Conservation (phyloP, 2,888 invertebrate species). For the Pecten maximus region DNA sequence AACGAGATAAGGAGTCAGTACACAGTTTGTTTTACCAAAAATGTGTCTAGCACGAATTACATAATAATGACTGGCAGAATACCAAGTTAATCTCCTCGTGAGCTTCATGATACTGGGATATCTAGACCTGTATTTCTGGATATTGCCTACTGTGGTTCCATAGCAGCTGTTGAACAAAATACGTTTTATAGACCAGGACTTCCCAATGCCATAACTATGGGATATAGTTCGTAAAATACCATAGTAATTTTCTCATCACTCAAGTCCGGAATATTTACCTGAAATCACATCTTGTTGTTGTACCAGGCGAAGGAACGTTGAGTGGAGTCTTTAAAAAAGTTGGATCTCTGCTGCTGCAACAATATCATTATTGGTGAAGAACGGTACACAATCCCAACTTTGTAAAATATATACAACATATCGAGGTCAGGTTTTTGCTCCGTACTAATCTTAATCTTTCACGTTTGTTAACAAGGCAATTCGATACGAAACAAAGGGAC, state of each 20-base stretch:
- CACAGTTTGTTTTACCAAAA: conserved; percentile 5
- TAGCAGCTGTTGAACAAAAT: conserved; percentile 48
- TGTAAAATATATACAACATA: conserved; percentile 43
- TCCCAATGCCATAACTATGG: conserved; percentile 50
- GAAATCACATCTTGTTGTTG: conserved; percentile 48
- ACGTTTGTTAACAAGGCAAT: conserved; percentile 38
- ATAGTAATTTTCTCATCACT: conserved; percentile 33
- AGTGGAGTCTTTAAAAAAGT: no score
- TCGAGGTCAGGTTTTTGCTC: conserved; percentile 8
- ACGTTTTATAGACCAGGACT: conserved; percentile 30
- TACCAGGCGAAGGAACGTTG: no score
- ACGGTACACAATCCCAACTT: conserved; percentile 41
- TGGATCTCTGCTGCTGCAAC: neutral
- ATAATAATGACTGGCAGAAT: conserved; percentile 26
- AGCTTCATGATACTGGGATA: conserved; percentile 44
- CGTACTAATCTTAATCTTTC: conserved; percentile 3
- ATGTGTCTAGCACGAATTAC: conserved; percentile 27
- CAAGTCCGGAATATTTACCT: conserved; percentile 45
- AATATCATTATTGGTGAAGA: neutral
- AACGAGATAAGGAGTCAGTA: conserved; percentile 46
- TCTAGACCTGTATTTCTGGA: conserved; percentile 41
- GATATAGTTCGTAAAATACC: conserved; percentile 44
- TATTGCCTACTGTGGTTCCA: no score
- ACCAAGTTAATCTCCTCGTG: conserved; percentile 36
- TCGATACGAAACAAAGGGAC: conserved; percentile 47